These are phyloP conservation scores for Meles meles DNA, from an alignment of 2,113 vertebrate species.

Conservation along the genomic window DNA sequence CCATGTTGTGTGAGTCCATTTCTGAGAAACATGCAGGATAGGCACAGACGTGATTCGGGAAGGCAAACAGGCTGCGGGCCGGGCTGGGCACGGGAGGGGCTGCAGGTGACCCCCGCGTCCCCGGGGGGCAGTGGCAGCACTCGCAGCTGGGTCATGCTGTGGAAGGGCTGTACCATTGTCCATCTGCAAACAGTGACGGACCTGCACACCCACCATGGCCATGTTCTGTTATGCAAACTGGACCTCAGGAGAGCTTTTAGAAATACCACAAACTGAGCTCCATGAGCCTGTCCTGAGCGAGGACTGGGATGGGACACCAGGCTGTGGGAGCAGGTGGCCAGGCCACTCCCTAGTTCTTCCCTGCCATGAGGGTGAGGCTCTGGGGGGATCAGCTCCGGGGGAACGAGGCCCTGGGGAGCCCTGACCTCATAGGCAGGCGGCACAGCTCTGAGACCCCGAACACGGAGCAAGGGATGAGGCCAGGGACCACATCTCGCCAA, in stretches of 20 bases:
- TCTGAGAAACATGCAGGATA: neutral
- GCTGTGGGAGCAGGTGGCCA: too few relatives aligned
- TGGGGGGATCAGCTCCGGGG: too few relatives aligned
- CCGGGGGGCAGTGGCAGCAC: neutral
- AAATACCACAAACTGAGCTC: neutral
- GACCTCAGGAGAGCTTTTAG: neutral
- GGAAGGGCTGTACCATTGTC: rapidly evolving
- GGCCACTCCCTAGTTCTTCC: too few relatives aligned
- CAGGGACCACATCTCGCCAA: neutral
- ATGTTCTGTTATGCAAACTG: rapidly evolving
- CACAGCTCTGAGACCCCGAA: neutral
- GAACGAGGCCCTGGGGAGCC: neutral
- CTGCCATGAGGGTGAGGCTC: too few relatives aligned
- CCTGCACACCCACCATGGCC: neutral
- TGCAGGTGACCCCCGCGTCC: neutral
- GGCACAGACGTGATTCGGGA: neutral
- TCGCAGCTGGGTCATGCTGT: neutral
- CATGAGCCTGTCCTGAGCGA: too few relatives aligned
- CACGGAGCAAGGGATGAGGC: neutral
- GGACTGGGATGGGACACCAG: too few relatives aligned
- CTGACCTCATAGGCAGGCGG: too few relatives aligned
- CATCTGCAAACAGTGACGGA: neutral
- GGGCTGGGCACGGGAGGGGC: rapidly evolving
- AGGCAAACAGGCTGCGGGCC: rapidly evolving
- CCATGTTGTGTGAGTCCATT: neutral